These are phyloP conservation scores for Silurus asotus DNA, from an alignment of 2,113 vertebrate genomes.

Conservation along the genomic window DNA sequence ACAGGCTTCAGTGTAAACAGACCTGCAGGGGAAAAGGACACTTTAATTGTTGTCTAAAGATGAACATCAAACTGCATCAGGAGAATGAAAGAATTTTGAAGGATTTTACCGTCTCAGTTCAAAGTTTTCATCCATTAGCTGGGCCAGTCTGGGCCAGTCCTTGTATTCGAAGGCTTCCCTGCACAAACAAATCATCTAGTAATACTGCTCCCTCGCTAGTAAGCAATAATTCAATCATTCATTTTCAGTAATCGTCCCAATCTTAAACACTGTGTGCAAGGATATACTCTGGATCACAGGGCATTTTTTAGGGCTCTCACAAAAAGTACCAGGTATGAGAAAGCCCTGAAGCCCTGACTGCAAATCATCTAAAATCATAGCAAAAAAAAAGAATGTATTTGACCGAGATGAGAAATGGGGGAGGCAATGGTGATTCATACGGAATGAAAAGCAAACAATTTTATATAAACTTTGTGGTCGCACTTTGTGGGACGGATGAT, in stretches of 20 bases:
- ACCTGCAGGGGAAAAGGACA: slow-evolving; percentile 56
- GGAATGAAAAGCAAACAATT: background rate
- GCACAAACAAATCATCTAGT: background rate
- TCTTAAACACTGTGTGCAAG: background rate
- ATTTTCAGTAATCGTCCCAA: background rate
- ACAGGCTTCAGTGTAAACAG: slow-evolving; percentile 75
- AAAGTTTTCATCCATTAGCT: slow-evolving; percentile 81
- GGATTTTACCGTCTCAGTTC: slow-evolving; percentile 72
- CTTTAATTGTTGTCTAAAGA: background rate
- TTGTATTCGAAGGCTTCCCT: slow-evolving; percentile 66
- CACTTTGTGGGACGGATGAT: background rate
- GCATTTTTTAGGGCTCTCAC: background rate
- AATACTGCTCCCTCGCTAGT: background rate
- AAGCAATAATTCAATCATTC: background rate
- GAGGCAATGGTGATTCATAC: background rate
- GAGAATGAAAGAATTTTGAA: background rate
- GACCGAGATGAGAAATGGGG: too few species aligned
- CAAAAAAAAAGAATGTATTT: background rate
- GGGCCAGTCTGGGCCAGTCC: slow-evolving; percentile 72
- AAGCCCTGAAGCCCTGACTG: background rate
- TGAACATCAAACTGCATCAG: background rate
- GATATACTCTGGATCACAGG: background rate
- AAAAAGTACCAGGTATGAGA: background rate
- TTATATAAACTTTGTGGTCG: background rate
- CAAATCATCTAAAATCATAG: background rate